Conservation (phyloP, 2,113 vertebrate genomes). For the Prietella phreatophila region DNA sequence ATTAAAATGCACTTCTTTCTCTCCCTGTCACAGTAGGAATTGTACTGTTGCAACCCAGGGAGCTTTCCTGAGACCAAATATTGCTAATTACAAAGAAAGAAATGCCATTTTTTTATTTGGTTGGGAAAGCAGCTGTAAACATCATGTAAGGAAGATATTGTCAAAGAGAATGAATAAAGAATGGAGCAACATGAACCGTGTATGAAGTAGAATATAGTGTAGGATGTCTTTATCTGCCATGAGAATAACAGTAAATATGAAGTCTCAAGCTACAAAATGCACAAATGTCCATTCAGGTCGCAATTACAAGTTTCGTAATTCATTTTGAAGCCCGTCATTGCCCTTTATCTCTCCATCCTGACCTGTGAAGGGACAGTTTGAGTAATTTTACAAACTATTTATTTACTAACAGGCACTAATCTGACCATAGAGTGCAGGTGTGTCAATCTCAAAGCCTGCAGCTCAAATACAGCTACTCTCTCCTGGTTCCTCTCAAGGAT, state of each 20-base stretch:
- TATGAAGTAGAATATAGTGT: not conserved
- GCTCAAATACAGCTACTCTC: not conserved
- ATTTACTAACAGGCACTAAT: not conserved
- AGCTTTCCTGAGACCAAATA: constrained; percentile 35
- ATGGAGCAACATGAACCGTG: not conserved
- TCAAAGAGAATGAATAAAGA: not conserved
- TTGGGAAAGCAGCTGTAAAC: not conserved
- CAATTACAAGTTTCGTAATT: not conserved
- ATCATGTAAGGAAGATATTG: not conserved
- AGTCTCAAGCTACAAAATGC: not conserved
- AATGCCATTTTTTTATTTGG: constrained; percentile 16
- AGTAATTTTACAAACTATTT: not conserved
- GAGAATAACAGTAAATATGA: not conserved
- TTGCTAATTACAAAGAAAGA: constrained; percentile 41
- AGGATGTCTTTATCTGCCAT: not conserved
- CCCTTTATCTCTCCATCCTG: not conserved
- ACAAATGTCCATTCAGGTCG: not conserved
- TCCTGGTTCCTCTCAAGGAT: no score
- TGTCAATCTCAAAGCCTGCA: not conserved
- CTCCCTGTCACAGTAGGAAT: constrained; percentile 52
- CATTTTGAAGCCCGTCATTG: not conserved
- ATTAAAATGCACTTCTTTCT: constrained; percentile 56
- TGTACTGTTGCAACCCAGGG: constrained; percentile 31
- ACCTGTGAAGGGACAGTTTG: not conserved
- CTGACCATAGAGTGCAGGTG: not conserved